Evolutionary conservation across 2,797 vertebrate genomes (phyloP).

Genomic region (Melanotaenia boesemani): DNA sequence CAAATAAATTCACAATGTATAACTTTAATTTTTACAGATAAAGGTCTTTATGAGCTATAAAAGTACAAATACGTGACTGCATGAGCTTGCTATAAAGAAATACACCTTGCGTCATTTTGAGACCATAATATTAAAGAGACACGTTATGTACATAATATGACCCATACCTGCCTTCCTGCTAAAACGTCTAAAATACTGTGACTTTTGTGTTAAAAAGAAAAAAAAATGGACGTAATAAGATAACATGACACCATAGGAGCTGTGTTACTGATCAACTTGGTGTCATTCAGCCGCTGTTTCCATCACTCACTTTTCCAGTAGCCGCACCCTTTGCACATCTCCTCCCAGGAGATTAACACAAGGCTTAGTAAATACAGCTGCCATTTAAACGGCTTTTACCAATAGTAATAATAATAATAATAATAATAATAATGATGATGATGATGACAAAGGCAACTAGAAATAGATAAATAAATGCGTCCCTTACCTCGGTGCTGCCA

Average conservation of each 20-base stretch:
- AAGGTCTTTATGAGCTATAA: background rate
- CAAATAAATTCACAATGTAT: too few species aligned
- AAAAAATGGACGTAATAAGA: background rate
- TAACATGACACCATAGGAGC: slow-evolving; percentile 1
- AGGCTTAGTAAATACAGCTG: slow-evolving; percentile 56
- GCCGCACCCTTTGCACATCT: slow-evolving; percentile 80
- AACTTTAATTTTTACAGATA: too few species aligned
- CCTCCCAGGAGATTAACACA: slow-evolving; percentile 68
- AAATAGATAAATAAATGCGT: background rate
- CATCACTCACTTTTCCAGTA: slow-evolving; percentile 60
- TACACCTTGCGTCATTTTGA: slow-evolving; percentile 19
- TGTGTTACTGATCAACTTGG: background rate
- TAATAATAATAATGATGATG: too few species aligned
- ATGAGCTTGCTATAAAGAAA: background rate
- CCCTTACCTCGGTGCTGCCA: slow-evolving; percentile 67
- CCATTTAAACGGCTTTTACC: slow-evolving; percentile 54
- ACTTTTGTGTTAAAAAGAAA: background rate
- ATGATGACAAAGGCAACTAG: slow-evolving; percentile 16
- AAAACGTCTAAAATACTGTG: too few species aligned
- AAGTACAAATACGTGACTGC: background rate
- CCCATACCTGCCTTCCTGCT: too few species aligned
- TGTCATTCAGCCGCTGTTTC: slow-evolving; percentile 16
- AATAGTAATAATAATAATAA: too few species aligned
- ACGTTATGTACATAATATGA: too few species aligned
- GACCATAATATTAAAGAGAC: too few species aligned